Conservation (phyloP, 2,113 vertebrate genomes). For the Anoura caudifer region DNA sequence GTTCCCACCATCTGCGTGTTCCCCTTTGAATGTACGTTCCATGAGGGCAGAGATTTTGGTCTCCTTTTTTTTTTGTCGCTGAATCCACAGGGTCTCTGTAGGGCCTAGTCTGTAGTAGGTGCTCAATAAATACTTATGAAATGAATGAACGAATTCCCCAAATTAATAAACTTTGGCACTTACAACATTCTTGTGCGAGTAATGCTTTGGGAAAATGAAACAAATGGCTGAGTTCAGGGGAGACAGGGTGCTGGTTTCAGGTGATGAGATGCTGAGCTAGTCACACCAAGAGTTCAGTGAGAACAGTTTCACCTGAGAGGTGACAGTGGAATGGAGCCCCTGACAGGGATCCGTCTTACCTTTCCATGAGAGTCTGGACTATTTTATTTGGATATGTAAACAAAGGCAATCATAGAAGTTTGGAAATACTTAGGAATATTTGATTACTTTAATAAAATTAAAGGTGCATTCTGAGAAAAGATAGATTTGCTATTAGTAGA, state of each 20-base stretch:
- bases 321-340: background rate
- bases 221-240: background rate
- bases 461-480: background rate
- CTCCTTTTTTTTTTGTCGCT: background rate
- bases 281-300: background rate
- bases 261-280: background rate
- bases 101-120: background rate
- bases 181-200: background rate
- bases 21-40: background rate
- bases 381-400: background rate
- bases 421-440: background rate
- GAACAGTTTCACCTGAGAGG: background rate
- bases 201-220: background rate
- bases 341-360: background rate
- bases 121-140: background rate
- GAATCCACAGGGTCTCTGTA: background rate
- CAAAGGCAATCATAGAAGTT: background rate
- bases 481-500: background rate
- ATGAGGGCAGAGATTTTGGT: background rate
- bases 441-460: background rate
- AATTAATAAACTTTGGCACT: background rate
- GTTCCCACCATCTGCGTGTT: background rate
- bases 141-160: background rate
- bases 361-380: background rate
- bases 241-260: background rate